Evolutionary conservation across 2,113 vertebrate species (phyloP), one percentile per base, ranked within the genome.

Genomic region (Etheostoma cragini): DNA sequence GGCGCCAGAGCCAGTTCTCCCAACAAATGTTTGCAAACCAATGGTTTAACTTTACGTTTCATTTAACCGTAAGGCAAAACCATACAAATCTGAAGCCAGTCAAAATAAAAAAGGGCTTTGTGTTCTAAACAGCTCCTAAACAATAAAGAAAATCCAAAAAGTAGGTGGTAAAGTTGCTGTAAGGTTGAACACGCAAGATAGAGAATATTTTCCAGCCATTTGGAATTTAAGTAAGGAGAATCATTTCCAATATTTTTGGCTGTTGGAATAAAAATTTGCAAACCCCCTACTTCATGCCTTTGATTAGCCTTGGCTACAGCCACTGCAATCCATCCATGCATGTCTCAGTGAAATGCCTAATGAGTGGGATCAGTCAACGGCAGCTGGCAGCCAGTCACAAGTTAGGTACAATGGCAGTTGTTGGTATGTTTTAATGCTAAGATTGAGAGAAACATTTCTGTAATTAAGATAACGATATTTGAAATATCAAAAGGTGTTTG

Each of bases 301-400:
- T 67, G 84, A 88, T 89, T 78, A 84, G 69, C 65, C 13, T 30
- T 85, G 84, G 82, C 84, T 86, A 66, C 80, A 68, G 66, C 72
- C 62, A 26, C 58, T 16, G 68, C 60, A 56, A 81, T 74, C 73
- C 56, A 33, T 70, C 16, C 66, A 81, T 81, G 72, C 21, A 7
- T 73, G 70, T 89, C 76, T 72, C 77, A 72, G 56, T 70, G 86
- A 80, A 61, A 81, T 14, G 47, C 69, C 72, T 82, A 84, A 85
- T 80, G 86, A 87, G 79, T 75, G 82, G 76, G 79, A 86, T 88
- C 83, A 78, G 73, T 87, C 81, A 76, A 33, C 73, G 35, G 74
- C 26, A 61, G 77, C 66, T 81, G 85, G 79, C 80, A 87, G 77
- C 66, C 61, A 64, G 22, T 60, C 33, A 65, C 54, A 35, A 13